phyloP scores from a whole-genome alignment of 2,888 invertebrate species.

The Odontocerum albicorne region DNA sequence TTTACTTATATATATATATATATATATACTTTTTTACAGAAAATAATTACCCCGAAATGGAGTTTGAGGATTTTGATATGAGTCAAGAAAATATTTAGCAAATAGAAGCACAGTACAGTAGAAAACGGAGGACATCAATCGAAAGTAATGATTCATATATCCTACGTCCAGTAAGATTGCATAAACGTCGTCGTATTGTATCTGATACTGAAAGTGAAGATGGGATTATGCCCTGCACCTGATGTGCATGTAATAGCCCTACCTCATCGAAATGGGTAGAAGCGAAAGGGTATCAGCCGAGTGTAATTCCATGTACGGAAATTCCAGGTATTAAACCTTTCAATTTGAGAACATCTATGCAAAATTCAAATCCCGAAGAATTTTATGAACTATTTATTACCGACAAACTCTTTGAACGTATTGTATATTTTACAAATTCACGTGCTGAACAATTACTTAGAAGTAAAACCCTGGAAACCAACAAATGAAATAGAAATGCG shows the following conservation, averaged over 20 bases:
- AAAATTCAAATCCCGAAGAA: background rate
- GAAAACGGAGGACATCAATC: background rate
- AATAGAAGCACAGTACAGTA: background rate
- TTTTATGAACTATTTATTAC: background rate
- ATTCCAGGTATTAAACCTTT: background rate
- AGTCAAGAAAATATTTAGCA: background rate
- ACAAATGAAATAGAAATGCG: constrained; percentile 4
- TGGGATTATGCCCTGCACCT: background rate
- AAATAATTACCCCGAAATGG: background rate
- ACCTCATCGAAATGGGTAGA: background rate
- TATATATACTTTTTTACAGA: too few species aligned
- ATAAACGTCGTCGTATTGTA: background rate
- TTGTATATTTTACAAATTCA: background rate
- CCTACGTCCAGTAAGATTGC: background rate
- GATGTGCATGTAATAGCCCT: background rate
- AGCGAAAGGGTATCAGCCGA: background rate
- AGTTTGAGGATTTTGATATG: background rate
- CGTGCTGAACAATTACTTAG: background rate
- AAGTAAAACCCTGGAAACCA: background rate
- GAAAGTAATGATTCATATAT: background rate
- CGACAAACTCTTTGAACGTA: background rate
- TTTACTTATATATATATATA: too few species aligned
- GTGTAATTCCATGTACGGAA: background rate
- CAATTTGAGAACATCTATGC: background rate
- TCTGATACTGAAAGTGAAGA: background rate